Conservation (phyloP, 2,888 invertebrate species). For the Tiliacea aurago region DNA sequence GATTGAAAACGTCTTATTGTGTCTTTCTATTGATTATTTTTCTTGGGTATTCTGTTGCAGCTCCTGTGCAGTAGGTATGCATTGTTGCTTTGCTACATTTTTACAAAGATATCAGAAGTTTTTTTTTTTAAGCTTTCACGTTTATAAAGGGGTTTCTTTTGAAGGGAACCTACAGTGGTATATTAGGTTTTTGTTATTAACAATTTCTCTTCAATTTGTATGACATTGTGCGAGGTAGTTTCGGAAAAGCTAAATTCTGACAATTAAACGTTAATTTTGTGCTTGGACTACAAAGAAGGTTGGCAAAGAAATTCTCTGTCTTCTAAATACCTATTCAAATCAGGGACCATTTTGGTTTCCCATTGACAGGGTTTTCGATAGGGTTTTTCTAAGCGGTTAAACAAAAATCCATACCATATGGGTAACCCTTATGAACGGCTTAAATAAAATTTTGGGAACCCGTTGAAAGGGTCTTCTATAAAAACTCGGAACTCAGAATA, state of each 20-base stretch:
- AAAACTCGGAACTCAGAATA: too few species aligned
- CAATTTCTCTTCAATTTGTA: background rate
- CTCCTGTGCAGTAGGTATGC: background rate
- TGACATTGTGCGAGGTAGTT: background rate
- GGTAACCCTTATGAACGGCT: too few species aligned
- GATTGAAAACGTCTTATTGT: conserved; percentile 24
- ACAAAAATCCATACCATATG: too few species aligned
- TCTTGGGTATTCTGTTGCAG: conserved; percentile 1
- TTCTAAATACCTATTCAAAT: too few species aligned
- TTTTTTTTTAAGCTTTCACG: background rate
- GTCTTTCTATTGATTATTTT: conserved; percentile 1
- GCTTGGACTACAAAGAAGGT: background rate
- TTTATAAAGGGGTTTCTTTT: background rate
- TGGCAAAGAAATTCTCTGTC: background rate
- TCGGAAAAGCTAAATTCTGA: background rate
- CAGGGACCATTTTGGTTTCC: too few species aligned
- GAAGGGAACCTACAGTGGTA: background rate
- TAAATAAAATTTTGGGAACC: too few species aligned
- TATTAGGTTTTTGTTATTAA: background rate
- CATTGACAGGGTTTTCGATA: too few species aligned
- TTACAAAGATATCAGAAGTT: too few species aligned
- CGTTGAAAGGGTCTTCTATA: too few species aligned
- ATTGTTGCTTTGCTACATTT: background rate
- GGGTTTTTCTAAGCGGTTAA: too few species aligned
- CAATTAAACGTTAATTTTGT: background rate